phyloP scores from a whole-genome alignment of 2,113 vertebrate genomes.

The Tricholaema leucomelas region DNA sequence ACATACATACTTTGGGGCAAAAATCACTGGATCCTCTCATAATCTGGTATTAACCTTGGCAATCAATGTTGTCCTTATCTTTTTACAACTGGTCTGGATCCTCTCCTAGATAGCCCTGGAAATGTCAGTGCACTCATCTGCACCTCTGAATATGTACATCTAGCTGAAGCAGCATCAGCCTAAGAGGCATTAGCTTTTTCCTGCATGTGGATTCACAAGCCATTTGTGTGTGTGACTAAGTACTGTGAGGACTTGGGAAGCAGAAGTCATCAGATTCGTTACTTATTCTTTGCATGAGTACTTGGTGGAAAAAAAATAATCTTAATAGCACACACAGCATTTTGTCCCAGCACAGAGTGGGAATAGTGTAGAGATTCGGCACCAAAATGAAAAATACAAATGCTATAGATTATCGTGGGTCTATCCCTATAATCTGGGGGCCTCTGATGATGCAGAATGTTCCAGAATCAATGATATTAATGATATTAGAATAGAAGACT shows the following conservation, averaged over 20 bases:
- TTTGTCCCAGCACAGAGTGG: neutral
- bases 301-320: rapidly evolving
- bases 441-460: neutral
- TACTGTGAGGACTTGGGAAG: neutral
- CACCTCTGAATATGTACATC: neutral
- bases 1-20: neutral
- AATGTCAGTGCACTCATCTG: neutral
- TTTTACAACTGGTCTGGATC: neutral
- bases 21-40: neutral
- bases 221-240: neutral
- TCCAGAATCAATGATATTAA: neutral
- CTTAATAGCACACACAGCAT: rapidly evolving
- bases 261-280: neutral
- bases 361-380: rapidly evolving
- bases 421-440: neutral
- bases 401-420: neutral
- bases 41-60: neutral
- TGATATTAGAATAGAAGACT: neutral
- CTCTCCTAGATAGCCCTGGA: neutral
- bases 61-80: neutral
- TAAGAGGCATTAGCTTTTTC: neutral
- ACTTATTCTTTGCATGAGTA: neutral
- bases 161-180: neutral
- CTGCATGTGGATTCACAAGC: neutral
- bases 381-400: neutral